Evolutionary conservation across 2,113 vertebrate genomes (phyloP), one percentile per base, ranked within the genome.

Genomic region (Malaclemys terrapin): DNA sequence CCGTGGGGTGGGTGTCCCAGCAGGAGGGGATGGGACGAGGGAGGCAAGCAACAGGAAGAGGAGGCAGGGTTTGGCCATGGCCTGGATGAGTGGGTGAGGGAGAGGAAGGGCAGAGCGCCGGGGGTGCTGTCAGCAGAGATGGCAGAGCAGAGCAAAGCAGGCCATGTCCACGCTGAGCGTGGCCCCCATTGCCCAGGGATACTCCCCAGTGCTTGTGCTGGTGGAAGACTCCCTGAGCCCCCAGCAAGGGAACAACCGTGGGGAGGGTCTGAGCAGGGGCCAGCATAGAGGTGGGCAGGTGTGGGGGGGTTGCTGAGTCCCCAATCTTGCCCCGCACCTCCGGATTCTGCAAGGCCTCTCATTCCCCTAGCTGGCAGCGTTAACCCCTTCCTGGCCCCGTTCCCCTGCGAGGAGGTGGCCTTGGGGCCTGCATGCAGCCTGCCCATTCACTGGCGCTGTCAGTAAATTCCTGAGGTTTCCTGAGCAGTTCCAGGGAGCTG

Each of bases 401-500:
- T 1, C 0, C 0, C 1, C 14, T 13, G 88, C 45, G 5, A 5
- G 80, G 94, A 81, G 52, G 80, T 87, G 95, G 82, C 88, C 65
- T 52, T 0, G 78, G 79, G 89, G 91, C 93, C 85, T 13, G 49
- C 13, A 7, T 35, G 10, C 42, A 29, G 7, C 87, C 91, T 17
- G 1, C n/a, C 54, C 8, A 6, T 42, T 47, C 80, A 10, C 16
- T 72, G 45, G 54, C 17, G 16, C 54, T 17, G 78, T 89, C 2
- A 49, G 91, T 87, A 96, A 94, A 97, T 96, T 97, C 96, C 96
- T 95, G 95, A 93, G 97, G 95, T 89, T 96, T 96, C 82, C 88
- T 93, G 82, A 85, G 95, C 94, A 84, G 91, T 10, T 84, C 27
- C 1, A 7, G 83, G 86, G 50, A 91, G 75, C 89, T 53, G 89